Percentiles rank a stretch among this genome's conserved stretches.
phyloP scores from a whole-genome alignment of 2,888 invertebrate species.

The Amblyteles armatorius region DNA sequence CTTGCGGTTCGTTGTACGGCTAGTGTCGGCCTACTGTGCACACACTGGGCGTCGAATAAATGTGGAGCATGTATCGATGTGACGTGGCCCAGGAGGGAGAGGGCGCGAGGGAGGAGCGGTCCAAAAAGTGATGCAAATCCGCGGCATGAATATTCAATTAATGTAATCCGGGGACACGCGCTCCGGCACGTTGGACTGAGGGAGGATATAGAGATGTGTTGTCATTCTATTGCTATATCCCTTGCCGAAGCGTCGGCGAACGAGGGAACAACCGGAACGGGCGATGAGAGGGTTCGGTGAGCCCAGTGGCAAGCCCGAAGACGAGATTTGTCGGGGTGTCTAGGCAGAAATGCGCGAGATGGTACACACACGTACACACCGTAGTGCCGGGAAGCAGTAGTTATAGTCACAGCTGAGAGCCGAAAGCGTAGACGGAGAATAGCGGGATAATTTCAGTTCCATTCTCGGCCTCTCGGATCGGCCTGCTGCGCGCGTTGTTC shows the following conservation, averaged over 20 bases:
- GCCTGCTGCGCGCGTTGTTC: background rate
- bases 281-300: conserved; percentile 32
- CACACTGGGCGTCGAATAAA: conserved; percentile 60
- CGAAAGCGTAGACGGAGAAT: conserved; percentile 45
- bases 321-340: conserved; percentile 47
- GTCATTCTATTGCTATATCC: conserved; percentile 37
- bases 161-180: conserved; percentile 75
- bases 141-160: conserved; percentile 79
- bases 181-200: conserved; percentile 20
- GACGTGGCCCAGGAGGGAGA: conserved; percentile 43
- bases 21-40: conserved; percentile 29
- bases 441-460: conserved; percentile 63
- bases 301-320: conserved; percentile 47
- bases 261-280: conserved; percentile 30
- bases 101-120: conserved; percentile 42
- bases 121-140: conserved; percentile 76
- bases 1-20: conserved; percentile 20
- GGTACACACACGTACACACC: background rate
- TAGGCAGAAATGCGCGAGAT: background rate
- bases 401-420: conserved; percentile 26
- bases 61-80: conserved; percentile 54
- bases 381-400: background rate
- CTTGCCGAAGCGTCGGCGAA: conserved; percentile 44
- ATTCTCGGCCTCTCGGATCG: conserved; percentile 40
- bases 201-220: conserved; percentile 2